Conservation (phyloP, 2,888 invertebrate species). For the Leptothorax acervorum region DNA sequence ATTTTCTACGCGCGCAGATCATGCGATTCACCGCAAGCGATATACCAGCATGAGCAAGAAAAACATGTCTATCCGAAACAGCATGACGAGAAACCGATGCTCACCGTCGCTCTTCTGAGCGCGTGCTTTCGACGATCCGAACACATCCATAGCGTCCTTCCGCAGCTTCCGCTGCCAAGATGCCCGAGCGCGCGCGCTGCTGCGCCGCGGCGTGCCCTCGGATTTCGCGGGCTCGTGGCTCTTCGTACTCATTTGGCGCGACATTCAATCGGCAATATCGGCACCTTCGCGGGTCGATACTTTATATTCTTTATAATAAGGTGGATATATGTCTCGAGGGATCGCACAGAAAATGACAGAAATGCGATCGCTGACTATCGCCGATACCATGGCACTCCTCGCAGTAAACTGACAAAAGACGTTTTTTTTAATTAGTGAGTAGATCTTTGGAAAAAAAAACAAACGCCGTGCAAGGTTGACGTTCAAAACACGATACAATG, state of each 20-base stretch:
- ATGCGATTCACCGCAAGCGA: conserved; percentile 73
- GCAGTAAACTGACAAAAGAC: too few species aligned
- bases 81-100: conserved; percentile 62
- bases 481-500: too few species aligned
- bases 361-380: neutral
- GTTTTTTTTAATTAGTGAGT: too few species aligned
- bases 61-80: conserved; percentile 53
- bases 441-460: too few species aligned
- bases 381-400: too few species aligned
- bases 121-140: conserved; percentile 82
- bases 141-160: conserved; percentile 83
- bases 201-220: conserved; percentile 79
- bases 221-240: conserved; percentile 82
- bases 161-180: neutral
- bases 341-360: neutral
- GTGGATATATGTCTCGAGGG: neutral
- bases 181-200: conserved; percentile 65
- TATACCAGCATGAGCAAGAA: conserved; percentile 67
- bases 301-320: neutral
- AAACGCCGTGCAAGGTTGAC: too few species aligned
- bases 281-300: neutral
- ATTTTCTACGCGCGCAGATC: conserved; percentile 65
- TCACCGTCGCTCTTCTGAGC: conserved; percentile 83
- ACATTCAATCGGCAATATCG: neutral
- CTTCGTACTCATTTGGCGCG: conserved; percentile 72